A percentile compares a stretch with the other conserved stretches of the same genome.
Conservation (phyloP, 2,888 invertebrate species). For the Agriopis aurantiaria region DNA sequence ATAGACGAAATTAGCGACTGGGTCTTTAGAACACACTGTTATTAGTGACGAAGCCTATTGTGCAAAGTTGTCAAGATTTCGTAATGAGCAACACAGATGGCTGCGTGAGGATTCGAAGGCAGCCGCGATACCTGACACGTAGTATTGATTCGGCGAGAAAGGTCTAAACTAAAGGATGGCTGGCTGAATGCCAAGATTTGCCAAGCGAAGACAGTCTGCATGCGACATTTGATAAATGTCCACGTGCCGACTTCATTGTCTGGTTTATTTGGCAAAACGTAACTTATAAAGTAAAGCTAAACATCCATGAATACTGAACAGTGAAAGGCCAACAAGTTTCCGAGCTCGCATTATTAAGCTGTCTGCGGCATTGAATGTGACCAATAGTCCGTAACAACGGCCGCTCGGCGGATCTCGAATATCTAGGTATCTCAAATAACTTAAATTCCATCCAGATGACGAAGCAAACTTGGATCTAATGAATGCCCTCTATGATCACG, state of each 20-base stretch:
- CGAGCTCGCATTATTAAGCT: constrained; percentile 18
- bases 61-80: constrained; percentile 2
- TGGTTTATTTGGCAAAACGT: constrained; percentile 8
- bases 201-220: constrained; percentile 32
- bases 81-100: neutral
- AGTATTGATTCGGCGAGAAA: constrained; percentile 44
- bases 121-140: constrained; percentile 31
- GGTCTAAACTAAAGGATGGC: constrained; percentile 36
- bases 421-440: constrained; percentile 39
- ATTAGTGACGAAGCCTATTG: constrained; percentile 15
- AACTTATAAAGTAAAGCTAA: constrained; percentile 11
- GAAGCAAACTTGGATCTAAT: constrained; percentile 20
- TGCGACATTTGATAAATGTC: constrained; percentile 40
- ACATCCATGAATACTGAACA: constrained; percentile 14
- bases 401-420: constrained; percentile 40
- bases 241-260: constrained; percentile 18
- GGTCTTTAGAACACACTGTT: neutral
- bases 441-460: constrained; percentile 17
- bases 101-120: constrained; percentile 25
- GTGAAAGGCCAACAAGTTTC: constrained; percentile 13
- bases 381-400: constrained; percentile 68
- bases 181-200: constrained; percentile 36
- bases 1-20: constrained; percentile 7
- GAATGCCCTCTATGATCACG: constrained; percentile 18
- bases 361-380: constrained; percentile 66